phyloP scores from a whole-genome alignment of 92 coral and sea anemone species.

The Parazoanthus darwini region DNA sequence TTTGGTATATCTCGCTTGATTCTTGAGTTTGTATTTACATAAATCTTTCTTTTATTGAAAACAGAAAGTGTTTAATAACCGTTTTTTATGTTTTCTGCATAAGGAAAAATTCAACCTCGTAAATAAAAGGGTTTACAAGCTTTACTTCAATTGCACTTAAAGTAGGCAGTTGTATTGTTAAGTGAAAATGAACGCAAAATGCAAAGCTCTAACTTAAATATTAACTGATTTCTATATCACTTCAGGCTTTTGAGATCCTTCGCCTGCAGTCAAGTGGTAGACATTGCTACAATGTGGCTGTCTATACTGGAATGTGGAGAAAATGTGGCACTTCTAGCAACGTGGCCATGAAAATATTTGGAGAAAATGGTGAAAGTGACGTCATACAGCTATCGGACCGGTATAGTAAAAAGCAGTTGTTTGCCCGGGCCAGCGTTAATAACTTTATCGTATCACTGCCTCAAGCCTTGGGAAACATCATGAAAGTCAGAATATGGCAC shows the following conservation, averaged over 20 bases:
- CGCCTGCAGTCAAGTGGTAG: conserved; percentile 66
- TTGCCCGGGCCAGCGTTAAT: conserved; percentile 81
- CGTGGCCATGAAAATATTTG: conserved; percentile 74
- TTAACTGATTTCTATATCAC: conserved; percentile 2
- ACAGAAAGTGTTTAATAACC: too few species aligned
- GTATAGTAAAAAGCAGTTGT: conserved; percentile 69
- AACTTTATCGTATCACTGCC: conserved; percentile 76
- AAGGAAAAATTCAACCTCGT: too few species aligned
- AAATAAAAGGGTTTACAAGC: too few species aligned
- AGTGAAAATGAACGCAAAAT: too few species aligned
- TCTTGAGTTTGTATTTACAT: too few species aligned
- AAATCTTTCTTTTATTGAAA: too few species aligned
- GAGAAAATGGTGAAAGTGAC: conserved; percentile 74
- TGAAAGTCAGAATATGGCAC: conserved; percentile 80
- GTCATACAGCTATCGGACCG: conserved; percentile 67
- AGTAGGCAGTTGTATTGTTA: too few species aligned
- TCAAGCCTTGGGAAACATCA: conserved; percentile 64
- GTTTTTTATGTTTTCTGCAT: too few species aligned
- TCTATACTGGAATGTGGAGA: conserved; percentile 93
- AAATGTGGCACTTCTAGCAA: conserved; percentile 87
- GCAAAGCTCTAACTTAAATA: neutral
- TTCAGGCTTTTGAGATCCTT: conserved; percentile 81
- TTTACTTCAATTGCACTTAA: too few species aligned
- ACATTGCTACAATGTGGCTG: conserved; percentile 71
- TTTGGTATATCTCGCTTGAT: too few species aligned